These are phyloP conservation scores for Ceramica pisi DNA, from an alignment of 2,888 invertebrate species.

Conservation along the genomic window DNA sequence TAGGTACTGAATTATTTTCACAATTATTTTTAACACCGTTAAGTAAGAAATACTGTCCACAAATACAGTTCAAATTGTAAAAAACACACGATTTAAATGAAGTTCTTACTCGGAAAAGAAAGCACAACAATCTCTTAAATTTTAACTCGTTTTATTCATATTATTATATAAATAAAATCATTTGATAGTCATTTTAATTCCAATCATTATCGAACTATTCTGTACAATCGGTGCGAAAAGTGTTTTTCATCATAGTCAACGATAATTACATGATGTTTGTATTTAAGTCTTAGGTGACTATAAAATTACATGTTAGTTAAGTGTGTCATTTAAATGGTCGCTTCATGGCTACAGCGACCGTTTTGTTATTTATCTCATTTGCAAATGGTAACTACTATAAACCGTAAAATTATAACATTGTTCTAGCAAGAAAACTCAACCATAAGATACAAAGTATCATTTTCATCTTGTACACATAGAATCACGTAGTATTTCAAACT, in stretches of 20 bases:
- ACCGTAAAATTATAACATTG: conserved; percentile 1
- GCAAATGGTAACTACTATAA: conserved; percentile 1
- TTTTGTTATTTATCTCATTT: conserved; percentile 7
- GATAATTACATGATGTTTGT: neutral
- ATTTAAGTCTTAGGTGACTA: neutral
- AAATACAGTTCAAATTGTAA: neutral
- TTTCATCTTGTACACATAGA: neutral
- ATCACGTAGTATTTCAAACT: neutral
- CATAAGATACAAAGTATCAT: neutral
- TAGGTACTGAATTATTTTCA: neutral
- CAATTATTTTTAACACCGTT: neutral
- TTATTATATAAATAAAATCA: conserved; percentile 13
- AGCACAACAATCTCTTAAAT: neutral
- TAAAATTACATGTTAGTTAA: conserved; percentile 14
- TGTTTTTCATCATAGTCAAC: neutral
- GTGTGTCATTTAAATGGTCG: neutral
- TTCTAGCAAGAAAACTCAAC: conserved; percentile 5
- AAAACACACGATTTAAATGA: neutral
- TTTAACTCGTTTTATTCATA: neutral
- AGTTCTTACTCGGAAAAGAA: neutral
- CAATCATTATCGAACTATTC: conserved; percentile 5
- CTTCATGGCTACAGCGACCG: neutral
- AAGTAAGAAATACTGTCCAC: neutral
- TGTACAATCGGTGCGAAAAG: conserved; percentile 35
- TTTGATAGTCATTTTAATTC: neutral